Percentiles rank a stretch among this genome's conserved stretches.
phyloP scores from a whole-genome alignment of 2,113 vertebrate genomes.

The mouse (Mus musculus) region DNA sequence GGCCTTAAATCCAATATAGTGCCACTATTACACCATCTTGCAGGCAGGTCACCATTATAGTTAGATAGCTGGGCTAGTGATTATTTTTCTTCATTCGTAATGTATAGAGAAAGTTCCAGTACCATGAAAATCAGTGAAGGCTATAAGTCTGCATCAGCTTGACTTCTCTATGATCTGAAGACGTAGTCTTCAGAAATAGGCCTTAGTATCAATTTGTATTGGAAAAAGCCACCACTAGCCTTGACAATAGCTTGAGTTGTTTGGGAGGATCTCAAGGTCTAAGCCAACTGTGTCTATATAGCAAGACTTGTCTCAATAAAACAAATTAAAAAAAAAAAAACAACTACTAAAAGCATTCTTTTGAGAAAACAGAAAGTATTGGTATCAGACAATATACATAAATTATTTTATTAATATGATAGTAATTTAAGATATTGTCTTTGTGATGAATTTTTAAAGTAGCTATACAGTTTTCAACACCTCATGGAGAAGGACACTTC shows the following conservation, averaged over 20 bases:
- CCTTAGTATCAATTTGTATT: background rate
- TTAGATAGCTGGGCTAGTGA: background rate
- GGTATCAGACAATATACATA: background rate
- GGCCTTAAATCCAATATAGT: background rate
- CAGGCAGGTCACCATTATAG: background rate
- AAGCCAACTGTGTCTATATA: background rate
- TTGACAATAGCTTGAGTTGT: background rate
- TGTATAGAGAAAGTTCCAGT: background rate
- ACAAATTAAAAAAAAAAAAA: background rate
- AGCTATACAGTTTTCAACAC: background rate
- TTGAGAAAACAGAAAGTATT: slow-evolving; percentile 10
- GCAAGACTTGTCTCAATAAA: background rate
- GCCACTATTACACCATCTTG: background rate
- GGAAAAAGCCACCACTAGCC: no score
- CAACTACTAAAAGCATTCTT: slow-evolving; percentile 24
- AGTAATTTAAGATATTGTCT: background rate
- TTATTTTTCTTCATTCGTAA: background rate
- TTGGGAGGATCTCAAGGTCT: background rate
- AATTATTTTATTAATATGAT: background rate
- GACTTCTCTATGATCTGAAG: background rate
- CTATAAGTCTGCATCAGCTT: background rate
- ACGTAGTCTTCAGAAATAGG: background rate
- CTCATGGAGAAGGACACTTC: background rate
- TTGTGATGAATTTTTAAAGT: background rate
- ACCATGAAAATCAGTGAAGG: background rate